Evolutionary conservation across 2,797 vertebrate species (phyloP).

Genomic region (Lithobates sylvaticus): DNA sequence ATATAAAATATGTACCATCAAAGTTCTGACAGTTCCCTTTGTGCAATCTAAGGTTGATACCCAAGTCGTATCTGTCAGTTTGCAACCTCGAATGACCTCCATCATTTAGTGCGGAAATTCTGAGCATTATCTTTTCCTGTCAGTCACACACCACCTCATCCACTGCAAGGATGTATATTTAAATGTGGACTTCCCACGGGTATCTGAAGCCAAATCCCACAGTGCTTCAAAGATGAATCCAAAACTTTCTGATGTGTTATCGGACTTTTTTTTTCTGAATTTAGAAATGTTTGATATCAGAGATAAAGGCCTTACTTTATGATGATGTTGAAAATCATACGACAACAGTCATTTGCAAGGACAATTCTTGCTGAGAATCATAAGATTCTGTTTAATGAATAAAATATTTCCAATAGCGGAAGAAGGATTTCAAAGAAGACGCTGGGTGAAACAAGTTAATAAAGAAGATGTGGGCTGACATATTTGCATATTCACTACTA

Average conservation of each 20-base stretch:
- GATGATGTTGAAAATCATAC: neutral
- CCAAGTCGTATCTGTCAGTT: neutral
- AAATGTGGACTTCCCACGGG: conserved; percentile 42
- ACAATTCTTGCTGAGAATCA: conserved; percentile 15
- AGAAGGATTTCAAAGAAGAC: neutral
- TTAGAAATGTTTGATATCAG: conserved; percentile 5
- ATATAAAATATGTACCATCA: conserved; percentile 64
- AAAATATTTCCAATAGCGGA: conserved; percentile 15
- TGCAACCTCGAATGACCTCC: neutral
- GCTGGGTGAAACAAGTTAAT: neutral
- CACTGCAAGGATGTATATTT: conserved; percentile 22
- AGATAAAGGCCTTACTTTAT: neutral
- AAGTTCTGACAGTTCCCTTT: conserved; percentile 20
- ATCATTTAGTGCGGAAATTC: neutral
- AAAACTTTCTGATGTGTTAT: conserved; percentile 15
- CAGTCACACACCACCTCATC: conserved; percentile 36
- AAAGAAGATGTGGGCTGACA: too few species aligned
- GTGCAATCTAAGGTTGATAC: neutral
- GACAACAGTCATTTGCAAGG: neutral
- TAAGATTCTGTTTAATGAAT: neutral
- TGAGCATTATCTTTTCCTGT: conserved; percentile 16
- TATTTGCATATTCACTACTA: too few species aligned
- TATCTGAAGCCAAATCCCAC: conserved; percentile 13
- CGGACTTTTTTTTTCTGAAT: neutral
- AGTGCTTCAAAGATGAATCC: neutral